Conservation (phyloP, 2,113 vertebrate species). For the rat (Rattus norvegicus) region DNA sequence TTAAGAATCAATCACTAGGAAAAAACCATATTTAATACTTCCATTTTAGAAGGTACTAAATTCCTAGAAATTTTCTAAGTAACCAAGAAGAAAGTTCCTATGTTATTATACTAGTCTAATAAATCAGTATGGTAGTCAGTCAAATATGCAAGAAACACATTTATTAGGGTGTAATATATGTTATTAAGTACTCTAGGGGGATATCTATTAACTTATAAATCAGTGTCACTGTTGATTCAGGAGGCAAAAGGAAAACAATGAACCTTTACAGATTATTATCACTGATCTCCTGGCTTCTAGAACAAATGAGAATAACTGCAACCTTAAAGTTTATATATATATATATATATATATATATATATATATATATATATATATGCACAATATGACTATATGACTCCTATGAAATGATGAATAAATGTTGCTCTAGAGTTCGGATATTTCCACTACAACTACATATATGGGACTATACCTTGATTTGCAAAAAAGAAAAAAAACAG, state of each 20-base stretch:
- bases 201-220: slow-evolving; percentile 82
- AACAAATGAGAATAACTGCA: slow-evolving; percentile 54
- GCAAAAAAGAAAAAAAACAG: neutral
- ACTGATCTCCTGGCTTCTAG: slow-evolving; percentile 45
- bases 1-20: slow-evolving; percentile 68
- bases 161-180: slow-evolving; percentile 82
- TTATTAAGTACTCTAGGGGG: slow-evolving; percentile 77
- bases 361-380: slow-evolving; percentile 31
- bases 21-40: slow-evolving; percentile 77
- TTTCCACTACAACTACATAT: slow-evolving; percentile 38
- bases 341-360: slow-evolving; percentile 31
- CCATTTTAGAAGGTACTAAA: slow-evolving; percentile 68
- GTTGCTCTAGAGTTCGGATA: neutral
- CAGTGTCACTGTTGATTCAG: slow-evolving; percentile 71
- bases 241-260: slow-evolving; percentile 37
- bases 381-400: slow-evolving; percentile 27
- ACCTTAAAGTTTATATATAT: neutral
- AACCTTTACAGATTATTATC: slow-evolving; percentile 46
- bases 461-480: slow-evolving; percentile 18
- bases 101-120: slow-evolving; percentile 80
- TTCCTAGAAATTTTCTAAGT: slow-evolving; percentile 78
- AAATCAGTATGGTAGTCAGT: slow-evolving; percentile 78
- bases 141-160: slow-evolving; percentile 79
- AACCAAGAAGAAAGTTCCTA: slow-evolving; percentile 73
- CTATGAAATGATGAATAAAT: slow-evolving; percentile 57